A percentile compares a stretch with the other conserved stretches of the same genome.
phyloP scores from a whole-genome alignment of 2,113 vertebrate genomes.

The Bos indicus region DNA sequence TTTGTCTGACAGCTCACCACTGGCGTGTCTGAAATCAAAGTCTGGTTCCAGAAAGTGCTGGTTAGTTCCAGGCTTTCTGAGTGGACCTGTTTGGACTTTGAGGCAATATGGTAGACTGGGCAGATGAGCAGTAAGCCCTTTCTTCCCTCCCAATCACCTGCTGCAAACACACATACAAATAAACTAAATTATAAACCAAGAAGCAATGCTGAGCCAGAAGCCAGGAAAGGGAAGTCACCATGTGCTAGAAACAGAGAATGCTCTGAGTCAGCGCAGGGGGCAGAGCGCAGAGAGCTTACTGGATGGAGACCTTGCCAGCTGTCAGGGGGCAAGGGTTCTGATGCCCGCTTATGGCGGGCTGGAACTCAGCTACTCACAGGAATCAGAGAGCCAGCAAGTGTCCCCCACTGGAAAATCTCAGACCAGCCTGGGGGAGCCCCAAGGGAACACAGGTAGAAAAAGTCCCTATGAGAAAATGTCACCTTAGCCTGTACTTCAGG shows the following conservation, averaged over 20 bases:
- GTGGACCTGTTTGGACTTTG: not conserved
- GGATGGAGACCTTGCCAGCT: not conserved
- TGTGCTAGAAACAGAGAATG: not conserved
- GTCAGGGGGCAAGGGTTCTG: too few species aligned
- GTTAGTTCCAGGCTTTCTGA: not conserved
- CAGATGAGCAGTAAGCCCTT: not conserved
- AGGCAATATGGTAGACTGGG: not conserved
- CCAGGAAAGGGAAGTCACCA: not conserved
- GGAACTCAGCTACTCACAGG: not conserved
- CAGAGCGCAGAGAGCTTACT: not conserved
- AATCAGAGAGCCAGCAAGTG: not conserved
- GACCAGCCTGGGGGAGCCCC: not conserved
- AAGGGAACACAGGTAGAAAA: not conserved
- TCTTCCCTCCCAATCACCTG: not conserved
- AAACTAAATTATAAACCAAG: not conserved
- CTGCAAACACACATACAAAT: not conserved
- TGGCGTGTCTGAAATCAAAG: not conserved
- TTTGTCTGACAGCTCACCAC: not conserved
- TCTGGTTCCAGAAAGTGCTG: not conserved
- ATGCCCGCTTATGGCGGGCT: not conserved
- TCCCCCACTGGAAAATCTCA: not conserved
- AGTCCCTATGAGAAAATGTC: not conserved
- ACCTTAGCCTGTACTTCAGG: not conserved
- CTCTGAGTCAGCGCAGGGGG: not conserved
- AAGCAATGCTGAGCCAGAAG: not conserved